Evolutionary conservation across 2,113 vertebrate species (phyloP).

Genomic region (Vombatus ursinus): DNA sequence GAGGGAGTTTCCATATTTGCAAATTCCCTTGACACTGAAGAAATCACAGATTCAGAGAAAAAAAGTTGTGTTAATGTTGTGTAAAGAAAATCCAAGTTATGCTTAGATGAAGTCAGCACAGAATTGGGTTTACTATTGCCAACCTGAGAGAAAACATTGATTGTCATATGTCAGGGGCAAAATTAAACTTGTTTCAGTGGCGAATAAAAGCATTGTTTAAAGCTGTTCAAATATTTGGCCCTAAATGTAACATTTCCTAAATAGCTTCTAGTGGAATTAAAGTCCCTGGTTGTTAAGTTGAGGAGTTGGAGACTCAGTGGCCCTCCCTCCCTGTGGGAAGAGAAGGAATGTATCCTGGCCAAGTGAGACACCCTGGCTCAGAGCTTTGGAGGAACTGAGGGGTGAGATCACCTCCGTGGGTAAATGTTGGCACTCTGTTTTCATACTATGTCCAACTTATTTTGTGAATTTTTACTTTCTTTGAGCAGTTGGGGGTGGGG

Average conservation of each 20-base stretch:
- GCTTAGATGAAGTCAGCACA: neutral
- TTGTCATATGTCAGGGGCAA: constrained; percentile 1
- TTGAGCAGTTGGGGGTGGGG: neutral
- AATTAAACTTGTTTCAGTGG: neutral
- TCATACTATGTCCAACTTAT: neutral
- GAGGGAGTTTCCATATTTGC: neutral
- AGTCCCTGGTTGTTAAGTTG: neutral
- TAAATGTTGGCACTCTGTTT: neutral
- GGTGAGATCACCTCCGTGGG: neutral
- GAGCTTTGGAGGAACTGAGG: neutral
- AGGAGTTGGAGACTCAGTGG: constrained; percentile 26
- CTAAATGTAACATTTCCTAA: constrained; percentile 1
- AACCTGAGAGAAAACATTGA: neutral
- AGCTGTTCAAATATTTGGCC: neutral
- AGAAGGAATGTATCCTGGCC: neutral
- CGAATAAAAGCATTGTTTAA: neutral
- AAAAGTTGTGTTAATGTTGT: neutral
- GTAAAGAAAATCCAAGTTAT: neutral
- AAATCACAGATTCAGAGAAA: neutral
- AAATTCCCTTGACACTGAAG: neutral
- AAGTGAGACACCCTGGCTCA: neutral
- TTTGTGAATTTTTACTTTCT: neutral
- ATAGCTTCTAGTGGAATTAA: constrained; percentile 24
- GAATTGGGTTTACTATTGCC: neutral
- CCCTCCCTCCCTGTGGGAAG: neutral